Conservation (phyloP, 2,888 invertebrate genomes). For the Drosophila tanythrix region DNA sequence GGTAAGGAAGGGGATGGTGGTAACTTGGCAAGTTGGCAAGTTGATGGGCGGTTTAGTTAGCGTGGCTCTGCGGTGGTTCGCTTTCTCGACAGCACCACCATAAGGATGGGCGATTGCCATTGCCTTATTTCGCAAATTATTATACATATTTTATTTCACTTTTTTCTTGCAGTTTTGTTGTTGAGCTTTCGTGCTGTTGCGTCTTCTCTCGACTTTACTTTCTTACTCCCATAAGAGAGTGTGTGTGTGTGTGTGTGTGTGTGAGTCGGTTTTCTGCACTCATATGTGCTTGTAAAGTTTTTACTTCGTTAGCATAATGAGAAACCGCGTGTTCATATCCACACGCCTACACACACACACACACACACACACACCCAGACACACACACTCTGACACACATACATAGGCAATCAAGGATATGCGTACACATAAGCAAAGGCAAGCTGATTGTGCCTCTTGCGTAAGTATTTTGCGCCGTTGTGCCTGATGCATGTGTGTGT, state of each 20-base stretch:
- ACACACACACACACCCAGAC: constrained; percentile 7
- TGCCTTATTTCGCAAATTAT: constrained; percentile 73
- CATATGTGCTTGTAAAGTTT: constrained; percentile 82
- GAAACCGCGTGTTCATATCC: constrained; percentile 81
- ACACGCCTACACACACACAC: constrained; percentile 40
- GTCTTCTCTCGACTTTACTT: constrained; percentile 46
- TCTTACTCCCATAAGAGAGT: constrained; percentile 22
- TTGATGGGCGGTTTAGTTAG: constrained; percentile 39
- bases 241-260: constrained; percentile 6
- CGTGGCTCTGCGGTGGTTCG: constrained; percentile 5
- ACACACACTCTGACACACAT: constrained; percentile 10
- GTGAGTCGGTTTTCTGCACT: constrained; percentile 50
- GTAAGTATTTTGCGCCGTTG: constrained; percentile 60
- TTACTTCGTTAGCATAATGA: constrained; percentile 83
- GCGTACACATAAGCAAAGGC: constrained; percentile 43
- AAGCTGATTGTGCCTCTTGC: constrained; percentile 68
- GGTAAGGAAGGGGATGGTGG: not conserved
- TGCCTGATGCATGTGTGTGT: constrained; percentile 4
- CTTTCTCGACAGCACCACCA: not conserved
- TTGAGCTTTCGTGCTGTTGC: constrained; percentile 55
- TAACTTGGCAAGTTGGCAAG: constrained; percentile 45
- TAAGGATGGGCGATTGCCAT: constrained; percentile 30
- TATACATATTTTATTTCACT: constrained; percentile 73
- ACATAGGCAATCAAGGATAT: constrained; percentile 13
- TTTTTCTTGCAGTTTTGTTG: constrained; percentile 59